phyloP scores from a whole-genome alignment of 2,888 invertebrate species.

The Shargacucullia verbasci region DNA sequence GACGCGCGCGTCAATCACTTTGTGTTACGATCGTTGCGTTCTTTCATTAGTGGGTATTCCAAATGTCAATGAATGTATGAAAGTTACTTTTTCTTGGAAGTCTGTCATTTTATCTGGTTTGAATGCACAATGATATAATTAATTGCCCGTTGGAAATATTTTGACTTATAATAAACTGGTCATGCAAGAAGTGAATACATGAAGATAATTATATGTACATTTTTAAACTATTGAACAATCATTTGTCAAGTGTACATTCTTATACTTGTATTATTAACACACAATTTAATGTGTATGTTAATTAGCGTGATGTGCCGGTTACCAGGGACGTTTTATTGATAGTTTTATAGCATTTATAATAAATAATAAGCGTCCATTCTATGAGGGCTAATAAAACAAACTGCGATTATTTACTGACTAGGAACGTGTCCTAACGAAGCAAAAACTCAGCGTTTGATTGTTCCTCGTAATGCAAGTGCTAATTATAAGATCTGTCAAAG shows the following conservation, averaged over 20 bases:
- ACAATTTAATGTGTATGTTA: slow-evolving; percentile 37
- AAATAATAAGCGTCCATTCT: slow-evolving; percentile 55
- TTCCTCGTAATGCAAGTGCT: slow-evolving; percentile 23
- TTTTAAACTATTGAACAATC: not conserved
- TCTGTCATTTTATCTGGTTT: slow-evolving; percentile 8
- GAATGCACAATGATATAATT: slow-evolving; percentile 4
- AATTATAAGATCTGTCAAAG: slow-evolving; percentile 48
- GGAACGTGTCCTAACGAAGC: slow-evolving; percentile 40
- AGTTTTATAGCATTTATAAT: slow-evolving; percentile 52
- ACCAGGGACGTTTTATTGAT: slow-evolving; percentile 52
- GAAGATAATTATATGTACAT: too few species aligned
- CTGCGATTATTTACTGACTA: slow-evolving; percentile 37
- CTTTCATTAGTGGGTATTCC: slow-evolving; percentile 45
- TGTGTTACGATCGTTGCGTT: slow-evolving; percentile 36
- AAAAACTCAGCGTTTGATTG: slow-evolving; percentile 45
- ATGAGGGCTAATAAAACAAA: slow-evolving; percentile 54
- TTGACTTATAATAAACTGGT: not conserved
- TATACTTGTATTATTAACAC: too few species aligned
- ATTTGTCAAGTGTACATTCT: too few species aligned
- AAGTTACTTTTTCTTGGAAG: slow-evolving; percentile 14
- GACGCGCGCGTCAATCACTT: slow-evolving; percentile 45
- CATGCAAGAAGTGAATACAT: too few species aligned
- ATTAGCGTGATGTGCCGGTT: slow-evolving; percentile 34
- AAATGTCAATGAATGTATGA: slow-evolving; percentile 30
- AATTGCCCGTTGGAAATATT: slow-evolving; percentile 1